Evolutionary conservation across 2,888 invertebrate species (phyloP), one percentile per base, ranked within the genome.

Genomic region (Diachrysia chrysitis): DNA sequence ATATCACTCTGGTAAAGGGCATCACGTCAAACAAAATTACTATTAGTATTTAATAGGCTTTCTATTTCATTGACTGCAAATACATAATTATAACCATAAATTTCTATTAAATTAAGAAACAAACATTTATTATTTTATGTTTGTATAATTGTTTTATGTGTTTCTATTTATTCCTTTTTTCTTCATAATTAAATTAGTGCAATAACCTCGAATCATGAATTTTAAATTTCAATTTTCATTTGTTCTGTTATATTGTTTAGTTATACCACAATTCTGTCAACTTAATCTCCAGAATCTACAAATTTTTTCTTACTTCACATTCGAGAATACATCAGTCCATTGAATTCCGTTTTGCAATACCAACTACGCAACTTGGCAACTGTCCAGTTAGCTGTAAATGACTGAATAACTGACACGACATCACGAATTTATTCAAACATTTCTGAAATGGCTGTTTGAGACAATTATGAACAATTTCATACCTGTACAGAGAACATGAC

Each of bases 341-440:
- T 63, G 61, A 35, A 81, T 66, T 69, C 61, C 16, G 23, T 73
- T 79, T 69, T 57, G 21, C 53, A 65, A 66, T 62, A 63, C 51
- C 46, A 60, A 68, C 62, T 62, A 62, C 53, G 54, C 54, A 42
- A 53, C 59, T 79, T 82, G 81, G 81, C 78, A 66, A 37, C 21
- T 0, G 19, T 58, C 80, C 82, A 82, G 58, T 25, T 29, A 23
- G 56, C 63, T 72, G 66, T 77, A 68, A 71, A 77, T 60, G 67
- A 64, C 63, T 63, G 62, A 73, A 67, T 66, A 63, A 73, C 67
- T 67, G 66, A 67, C 63, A 73, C 63, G 61, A 60, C 58, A 37
- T 48, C 51, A 56, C 23, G 21, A 61, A 61, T 61, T 63, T 73
- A 58, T 60, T 57, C 54, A 42, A 32, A 62, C 29, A 58, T 58